phyloP scores from a whole-genome alignment of 2,113 vertebrate genomes.

The Entelurus aequoreus region DNA sequence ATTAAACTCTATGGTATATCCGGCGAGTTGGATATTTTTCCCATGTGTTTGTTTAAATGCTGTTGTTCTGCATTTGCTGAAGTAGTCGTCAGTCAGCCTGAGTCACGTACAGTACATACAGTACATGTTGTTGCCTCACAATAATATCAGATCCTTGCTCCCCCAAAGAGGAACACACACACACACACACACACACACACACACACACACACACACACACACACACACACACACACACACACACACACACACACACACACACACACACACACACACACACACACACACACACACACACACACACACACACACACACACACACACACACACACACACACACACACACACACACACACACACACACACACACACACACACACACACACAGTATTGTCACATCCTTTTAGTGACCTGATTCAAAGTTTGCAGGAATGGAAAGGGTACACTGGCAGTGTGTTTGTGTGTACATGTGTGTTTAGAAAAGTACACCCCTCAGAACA shows the following conservation, averaged over 20 bases:
- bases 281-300: neutral
- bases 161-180: neutral
- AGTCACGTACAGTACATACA: too few species aligned
- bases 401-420: conserved; percentile 40
- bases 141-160: conserved; percentile 26
- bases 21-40: conserved; percentile 32
- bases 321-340: neutral
- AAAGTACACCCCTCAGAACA: conserved; percentile 49
- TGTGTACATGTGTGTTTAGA: conserved; percentile 44
- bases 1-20: conserved; percentile 57
- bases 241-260: neutral
- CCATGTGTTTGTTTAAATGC: conserved; percentile 14
- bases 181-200: neutral
- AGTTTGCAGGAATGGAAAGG: conserved; percentile 31
- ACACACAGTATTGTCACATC: conserved; percentile 19
- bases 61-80: neutral
- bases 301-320: neutral
- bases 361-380: neutral
- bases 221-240: neutral
- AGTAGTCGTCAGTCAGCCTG: too few species aligned
- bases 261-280: neutral
- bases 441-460: neutral
- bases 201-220: neutral
- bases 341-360: neutral
- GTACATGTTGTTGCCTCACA: conserved; percentile 14